A percentile compares a stretch with the other conserved stretches of the same genome.
Conservation (phyloP, 2,113 vertebrate genomes). For the Mormoops blainvillei region DNA sequence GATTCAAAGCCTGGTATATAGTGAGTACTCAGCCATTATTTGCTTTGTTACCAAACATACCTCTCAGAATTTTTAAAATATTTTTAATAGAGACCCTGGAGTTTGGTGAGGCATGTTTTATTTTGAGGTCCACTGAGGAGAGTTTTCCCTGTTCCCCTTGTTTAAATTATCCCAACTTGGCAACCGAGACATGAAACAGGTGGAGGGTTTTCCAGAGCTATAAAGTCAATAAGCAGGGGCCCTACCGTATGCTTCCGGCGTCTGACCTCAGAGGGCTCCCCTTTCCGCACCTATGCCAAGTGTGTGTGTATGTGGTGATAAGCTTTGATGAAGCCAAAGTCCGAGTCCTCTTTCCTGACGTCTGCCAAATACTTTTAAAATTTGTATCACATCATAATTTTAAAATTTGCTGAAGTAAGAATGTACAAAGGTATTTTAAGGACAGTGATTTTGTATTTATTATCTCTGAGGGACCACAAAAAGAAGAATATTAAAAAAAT, state of each 20-base stretch:
- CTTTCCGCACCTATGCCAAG: not conserved
- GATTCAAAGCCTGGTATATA: too few relatives aligned
- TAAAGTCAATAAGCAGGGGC: not conserved
- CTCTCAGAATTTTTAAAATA: too few relatives aligned
- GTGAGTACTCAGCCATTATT: too few relatives aligned
- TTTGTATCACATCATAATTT: not conserved
- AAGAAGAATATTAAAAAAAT: not conserved
- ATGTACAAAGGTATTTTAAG: conserved; percentile 8
- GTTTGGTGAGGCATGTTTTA: too few relatives aligned
- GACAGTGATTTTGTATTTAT: not conserved
- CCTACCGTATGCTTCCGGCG: too few relatives aligned
- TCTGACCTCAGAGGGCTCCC: not conserved
- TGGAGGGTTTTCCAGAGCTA: not conserved
- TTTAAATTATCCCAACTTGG: too few relatives aligned
- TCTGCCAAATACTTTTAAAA: not conserved
- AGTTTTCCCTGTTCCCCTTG: too few relatives aligned
- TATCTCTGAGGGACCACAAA: conserved; percentile 2
- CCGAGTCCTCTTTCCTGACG: not conserved
- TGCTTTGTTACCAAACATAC: too few relatives aligned
- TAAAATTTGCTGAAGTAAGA: conserved; percentile 22
- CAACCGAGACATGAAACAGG: not conserved
- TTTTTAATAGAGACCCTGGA: too few relatives aligned
- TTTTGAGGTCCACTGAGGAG: too few relatives aligned
- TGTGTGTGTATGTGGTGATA: not conserved
- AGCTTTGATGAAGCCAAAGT: not conserved